phyloP scores from a whole-genome alignment of 2,113 vertebrate genomes.

The Eubucco bourcierii region DNA sequence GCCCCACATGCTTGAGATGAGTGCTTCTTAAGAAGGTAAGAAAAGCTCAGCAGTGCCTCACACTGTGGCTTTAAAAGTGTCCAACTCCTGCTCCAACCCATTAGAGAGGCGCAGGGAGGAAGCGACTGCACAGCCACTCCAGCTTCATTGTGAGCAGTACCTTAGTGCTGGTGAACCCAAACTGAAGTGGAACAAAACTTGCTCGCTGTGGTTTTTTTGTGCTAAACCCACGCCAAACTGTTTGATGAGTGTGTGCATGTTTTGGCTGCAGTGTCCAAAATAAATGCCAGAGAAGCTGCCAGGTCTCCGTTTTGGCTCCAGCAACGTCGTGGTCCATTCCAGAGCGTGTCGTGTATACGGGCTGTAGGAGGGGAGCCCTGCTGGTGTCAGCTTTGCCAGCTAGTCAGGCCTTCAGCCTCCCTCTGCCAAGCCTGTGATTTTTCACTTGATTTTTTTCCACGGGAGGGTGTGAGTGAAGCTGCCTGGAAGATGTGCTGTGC shows the following conservation, averaged over 20 bases:
- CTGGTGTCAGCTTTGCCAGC: neutral
- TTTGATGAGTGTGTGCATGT: rapidly evolving
- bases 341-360: neutral
- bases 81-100: neutral
- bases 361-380: neutral
- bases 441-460: neutral
- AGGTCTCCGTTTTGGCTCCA: neutral
- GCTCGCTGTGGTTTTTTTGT: neutral
- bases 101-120: neutral
- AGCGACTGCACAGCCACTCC: rapidly evolving
- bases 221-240: neutral
- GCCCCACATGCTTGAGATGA: neutral
- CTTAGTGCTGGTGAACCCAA: neutral
- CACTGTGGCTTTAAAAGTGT: neutral
- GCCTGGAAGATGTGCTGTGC: neutral
- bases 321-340: neutral
- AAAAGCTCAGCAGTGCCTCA: neutral
- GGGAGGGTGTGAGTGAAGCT: neutral
- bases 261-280: neutral
- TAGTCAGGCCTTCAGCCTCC: neutral
- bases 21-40: neutral
- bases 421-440: neutral
- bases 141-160: neutral
- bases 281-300: neutral
- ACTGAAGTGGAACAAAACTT: neutral